Percentiles rank a stretch among this genome's conserved stretches.
These are phyloP conservation scores for Drosophila kohkoa DNA, from an alignment of 1,140 invertebrate genomes.

Conservation along the genomic window DNA sequence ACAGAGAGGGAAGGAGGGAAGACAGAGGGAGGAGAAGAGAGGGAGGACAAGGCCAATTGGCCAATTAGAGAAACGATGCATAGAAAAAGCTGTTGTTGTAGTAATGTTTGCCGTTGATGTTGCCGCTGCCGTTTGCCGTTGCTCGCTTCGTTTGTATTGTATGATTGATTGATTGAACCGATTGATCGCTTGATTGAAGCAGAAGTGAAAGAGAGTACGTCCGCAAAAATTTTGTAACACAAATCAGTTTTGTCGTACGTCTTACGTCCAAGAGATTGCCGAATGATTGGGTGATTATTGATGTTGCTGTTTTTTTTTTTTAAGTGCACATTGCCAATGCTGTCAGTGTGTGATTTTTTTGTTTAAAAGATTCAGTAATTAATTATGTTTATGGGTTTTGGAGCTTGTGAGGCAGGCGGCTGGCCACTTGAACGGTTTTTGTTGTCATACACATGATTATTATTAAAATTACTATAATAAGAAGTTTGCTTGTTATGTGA, in stretches of 20 bases:
- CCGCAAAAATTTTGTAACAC: slow-evolving; percentile 1
- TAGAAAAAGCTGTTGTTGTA: neutral
- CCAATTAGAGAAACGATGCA: slow-evolving; percentile 18
- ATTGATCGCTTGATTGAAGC: slow-evolving; percentile 6
- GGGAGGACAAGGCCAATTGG: slow-evolving; percentile 4
- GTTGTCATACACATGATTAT: too few species aligned
- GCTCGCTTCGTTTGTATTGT: slow-evolving; percentile 37
- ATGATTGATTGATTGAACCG: slow-evolving; percentile 10
- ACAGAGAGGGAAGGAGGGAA: neutral
- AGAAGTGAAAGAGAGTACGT: neutral
- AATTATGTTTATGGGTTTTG: neutral
- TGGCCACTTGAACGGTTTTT: slow-evolving; percentile 56
- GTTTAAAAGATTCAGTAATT: neutral
- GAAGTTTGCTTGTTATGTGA: neutral
- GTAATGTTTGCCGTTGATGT: neutral
- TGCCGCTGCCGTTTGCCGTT: slow-evolving; percentile 56
- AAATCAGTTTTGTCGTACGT: slow-evolving; percentile 2
- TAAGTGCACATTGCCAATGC: slow-evolving; percentile 41
- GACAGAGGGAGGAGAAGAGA: neutral
- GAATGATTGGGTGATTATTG: slow-evolving; percentile 4
- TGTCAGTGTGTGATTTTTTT: slow-evolving; percentile 9
- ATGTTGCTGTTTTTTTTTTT: slow-evolving; percentile 1
- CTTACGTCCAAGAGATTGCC: slow-evolving; percentile 30
- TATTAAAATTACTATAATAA: too few species aligned
- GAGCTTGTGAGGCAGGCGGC: slow-evolving; percentile 55